These are phyloP conservation scores for Zoanthus gigantus DNA, from an alignment of 92 coral and sea anemone species.

Conservation along the genomic window DNA sequence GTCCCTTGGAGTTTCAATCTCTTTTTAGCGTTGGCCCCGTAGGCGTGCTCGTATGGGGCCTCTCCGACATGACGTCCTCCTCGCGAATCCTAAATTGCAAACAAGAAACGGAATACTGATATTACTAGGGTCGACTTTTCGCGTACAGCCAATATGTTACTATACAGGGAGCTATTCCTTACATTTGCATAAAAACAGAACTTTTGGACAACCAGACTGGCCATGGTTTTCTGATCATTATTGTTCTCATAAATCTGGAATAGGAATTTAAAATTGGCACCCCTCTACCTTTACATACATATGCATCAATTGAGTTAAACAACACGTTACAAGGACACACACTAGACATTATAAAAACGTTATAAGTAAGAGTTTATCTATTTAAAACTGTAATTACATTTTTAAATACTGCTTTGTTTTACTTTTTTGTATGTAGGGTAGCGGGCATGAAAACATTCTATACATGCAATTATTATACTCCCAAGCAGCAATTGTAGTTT, in stretches of 20 bases:
- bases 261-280: slow-evolving; percentile 6
- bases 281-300: slow-evolving; percentile 3
- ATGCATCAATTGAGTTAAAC: background rate
- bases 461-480: background rate
- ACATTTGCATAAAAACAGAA: background rate
- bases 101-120: background rate
- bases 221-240: background rate
- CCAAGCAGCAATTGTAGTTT: background rate
- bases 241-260: background rate
- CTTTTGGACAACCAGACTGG: background rate
- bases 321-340: background rate
- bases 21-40: background rate
- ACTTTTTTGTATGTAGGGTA: background rate
- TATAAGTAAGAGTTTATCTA: background rate
- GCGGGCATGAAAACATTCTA: background rate
- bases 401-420: slow-evolving; percentile 1
- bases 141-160: background rate
- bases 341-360: background rate
- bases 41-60: slow-evolving; percentile 20
- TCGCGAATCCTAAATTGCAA: slow-evolving; percentile 11
- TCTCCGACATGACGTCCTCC: background rate
- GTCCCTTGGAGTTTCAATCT: slow-evolving; percentile 23
- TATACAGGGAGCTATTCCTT: slow-evolving; percentile 1
- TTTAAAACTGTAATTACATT: background rate
- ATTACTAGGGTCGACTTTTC: background rate